phyloP scores from a whole-genome alignment of 2,888 invertebrate species.

The Allophyes oxyacanthae region DNA sequence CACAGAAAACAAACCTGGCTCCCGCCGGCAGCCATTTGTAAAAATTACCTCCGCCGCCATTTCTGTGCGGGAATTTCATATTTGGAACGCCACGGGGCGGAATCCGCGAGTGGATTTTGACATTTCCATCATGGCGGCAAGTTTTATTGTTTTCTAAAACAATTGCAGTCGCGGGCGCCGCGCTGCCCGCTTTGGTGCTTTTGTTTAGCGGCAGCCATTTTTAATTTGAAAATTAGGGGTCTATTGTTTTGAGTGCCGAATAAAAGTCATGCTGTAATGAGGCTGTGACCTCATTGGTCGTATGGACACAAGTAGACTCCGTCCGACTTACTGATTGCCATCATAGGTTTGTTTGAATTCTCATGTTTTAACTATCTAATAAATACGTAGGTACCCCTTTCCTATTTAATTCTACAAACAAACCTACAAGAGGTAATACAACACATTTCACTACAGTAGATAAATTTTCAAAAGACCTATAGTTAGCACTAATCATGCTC shows the following conservation, averaged over 20 bases:
- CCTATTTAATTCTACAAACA: too few species aligned
- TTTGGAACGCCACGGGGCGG: conserved; percentile 85
- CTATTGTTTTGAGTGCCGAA: conserved; percentile 60
- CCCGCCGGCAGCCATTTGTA: conserved; percentile 87
- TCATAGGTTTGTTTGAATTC: neutral
- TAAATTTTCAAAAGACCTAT: too few species aligned
- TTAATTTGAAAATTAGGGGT: conserved; percentile 83
- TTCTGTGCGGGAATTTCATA: conserved; percentile 87
- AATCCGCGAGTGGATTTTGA: conserved; percentile 78
- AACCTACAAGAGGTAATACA: too few species aligned
- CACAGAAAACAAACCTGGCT: conserved; percentile 74
- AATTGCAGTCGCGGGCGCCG: conserved; percentile 66
- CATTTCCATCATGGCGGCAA: conserved; percentile 80
- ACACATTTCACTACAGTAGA: too few species aligned
- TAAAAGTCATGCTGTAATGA: conserved; percentile 53
- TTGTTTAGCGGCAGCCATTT: conserved; percentile 83
- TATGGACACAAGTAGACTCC: neutral
- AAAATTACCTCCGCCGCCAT: conserved; percentile 88
- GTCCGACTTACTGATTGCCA: neutral
- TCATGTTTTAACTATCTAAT: neutral
- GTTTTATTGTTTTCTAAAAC: conserved; percentile 86
- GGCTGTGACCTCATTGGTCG: conserved; percentile 62
- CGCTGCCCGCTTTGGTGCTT: conserved; percentile 78
- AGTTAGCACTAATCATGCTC: too few species aligned
- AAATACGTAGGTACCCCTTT: too few species aligned